These are phyloP conservation scores for Callospermophilus lateralis DNA, from an alignment of 2,113 vertebrate species.

Conservation along the genomic window DNA sequence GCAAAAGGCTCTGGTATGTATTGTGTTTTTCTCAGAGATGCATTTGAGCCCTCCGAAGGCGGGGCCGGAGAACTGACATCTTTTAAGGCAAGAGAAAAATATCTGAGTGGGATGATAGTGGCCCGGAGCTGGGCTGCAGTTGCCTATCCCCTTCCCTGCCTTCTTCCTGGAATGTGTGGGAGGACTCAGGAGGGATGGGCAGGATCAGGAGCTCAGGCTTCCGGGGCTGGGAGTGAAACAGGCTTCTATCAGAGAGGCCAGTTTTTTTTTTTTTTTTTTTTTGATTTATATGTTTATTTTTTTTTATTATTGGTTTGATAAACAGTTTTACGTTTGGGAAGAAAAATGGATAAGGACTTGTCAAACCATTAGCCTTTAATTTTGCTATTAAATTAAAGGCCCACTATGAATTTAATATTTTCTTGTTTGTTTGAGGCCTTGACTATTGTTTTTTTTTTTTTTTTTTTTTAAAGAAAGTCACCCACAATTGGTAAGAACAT, in stretches of 20 bases:
- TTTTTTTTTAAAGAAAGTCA: neutral
- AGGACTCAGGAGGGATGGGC: neutral
- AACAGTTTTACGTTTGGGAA: neutral
- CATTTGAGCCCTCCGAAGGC: neutral
- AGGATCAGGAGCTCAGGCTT: neutral
- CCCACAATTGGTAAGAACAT: neutral
- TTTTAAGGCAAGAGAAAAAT: neutral
- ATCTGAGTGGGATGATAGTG: neutral
- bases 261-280: no score
- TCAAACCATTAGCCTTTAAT: neutral
- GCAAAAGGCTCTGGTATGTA: slow-evolving; percentile 26
- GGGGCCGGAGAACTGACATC: neutral
- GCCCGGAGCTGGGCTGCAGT: neutral
- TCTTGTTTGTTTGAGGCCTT: neutral
- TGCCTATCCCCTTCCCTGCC: no score
- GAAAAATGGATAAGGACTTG: slow-evolving; percentile 23
- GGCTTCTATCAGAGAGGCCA: neutral
- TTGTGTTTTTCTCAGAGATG: slow-evolving; percentile 31
- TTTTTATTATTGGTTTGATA: no score
- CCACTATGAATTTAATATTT: neutral
- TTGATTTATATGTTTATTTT: no score
- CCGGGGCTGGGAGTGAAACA: neutral
- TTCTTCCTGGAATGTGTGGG: neutral
- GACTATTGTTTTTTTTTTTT: neutral
- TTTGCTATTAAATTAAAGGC: neutral